phyloP scores from a whole-genome alignment of 1,140 invertebrate genomes.

The Ganaspis sp. region DNA sequence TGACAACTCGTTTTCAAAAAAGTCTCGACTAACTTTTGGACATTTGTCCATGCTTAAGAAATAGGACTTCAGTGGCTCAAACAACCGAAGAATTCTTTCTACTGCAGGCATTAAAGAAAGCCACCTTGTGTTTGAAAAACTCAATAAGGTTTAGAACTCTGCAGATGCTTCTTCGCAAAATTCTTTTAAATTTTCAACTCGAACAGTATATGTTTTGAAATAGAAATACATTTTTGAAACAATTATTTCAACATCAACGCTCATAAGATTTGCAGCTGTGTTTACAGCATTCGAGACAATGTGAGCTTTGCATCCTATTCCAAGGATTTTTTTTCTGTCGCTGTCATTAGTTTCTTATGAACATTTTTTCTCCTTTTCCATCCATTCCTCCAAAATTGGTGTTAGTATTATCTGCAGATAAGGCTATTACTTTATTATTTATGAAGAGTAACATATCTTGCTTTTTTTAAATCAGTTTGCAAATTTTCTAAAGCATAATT shows the following conservation, averaged over 20 bases:
- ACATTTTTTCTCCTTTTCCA: too few species aligned
- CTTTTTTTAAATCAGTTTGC: neutral
- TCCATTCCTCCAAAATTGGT: too few species aligned
- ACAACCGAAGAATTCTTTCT: slow-evolving; percentile 56
- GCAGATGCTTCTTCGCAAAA: slow-evolving; percentile 58
- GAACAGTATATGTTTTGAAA: slow-evolving; percentile 63
- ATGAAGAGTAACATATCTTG: too few species aligned
- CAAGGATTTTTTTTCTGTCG: too few species aligned
- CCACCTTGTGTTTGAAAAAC: slow-evolving; percentile 47
- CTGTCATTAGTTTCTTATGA: too few species aligned
- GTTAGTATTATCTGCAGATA: too few species aligned
- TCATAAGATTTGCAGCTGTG: slow-evolving; percentile 54
- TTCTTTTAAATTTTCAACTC: slow-evolving; percentile 60
- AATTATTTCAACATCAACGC: slow-evolving; percentile 60
- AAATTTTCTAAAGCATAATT: neutral
- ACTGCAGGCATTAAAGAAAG: slow-evolving; percentile 51
- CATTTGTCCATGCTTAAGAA: slow-evolving; percentile 57
- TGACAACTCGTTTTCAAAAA: slow-evolving; percentile 56
- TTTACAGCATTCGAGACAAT: slow-evolving; percentile 63
- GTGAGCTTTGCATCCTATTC: slow-evolving; percentile 54
- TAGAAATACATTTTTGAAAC: slow-evolving; percentile 61
- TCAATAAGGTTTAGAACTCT: neutral
- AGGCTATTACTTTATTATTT: too few species aligned
- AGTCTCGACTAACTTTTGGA: slow-evolving; percentile 49
- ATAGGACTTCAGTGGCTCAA: slow-evolving; percentile 53